Evolutionary conservation across 2,113 vertebrate species (phyloP).

Genomic region (Alethe diademata): DNA sequence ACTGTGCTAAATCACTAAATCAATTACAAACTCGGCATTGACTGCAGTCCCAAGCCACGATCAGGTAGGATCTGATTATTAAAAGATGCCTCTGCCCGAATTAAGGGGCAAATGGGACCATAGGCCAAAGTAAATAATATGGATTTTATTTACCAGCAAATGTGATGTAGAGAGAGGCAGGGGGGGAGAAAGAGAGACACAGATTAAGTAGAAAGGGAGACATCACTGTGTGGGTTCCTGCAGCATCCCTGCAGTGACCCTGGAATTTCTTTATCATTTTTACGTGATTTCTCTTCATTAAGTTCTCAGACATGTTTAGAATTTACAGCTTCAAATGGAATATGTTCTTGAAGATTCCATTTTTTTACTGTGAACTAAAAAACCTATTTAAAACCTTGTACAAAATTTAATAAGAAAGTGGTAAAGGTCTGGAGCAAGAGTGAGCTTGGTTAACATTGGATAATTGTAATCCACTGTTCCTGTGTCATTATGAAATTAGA

Average conservation of each 20-base stretch:
- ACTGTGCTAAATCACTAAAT: not conserved
- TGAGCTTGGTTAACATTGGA: not conserved
- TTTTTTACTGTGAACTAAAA: not conserved
- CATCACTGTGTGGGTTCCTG: not conserved
- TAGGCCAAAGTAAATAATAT: not conserved
- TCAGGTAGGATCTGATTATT: not conserved
- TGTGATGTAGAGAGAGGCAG: not conserved
- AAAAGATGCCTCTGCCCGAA: not conserved
- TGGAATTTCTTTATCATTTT: not conserved
- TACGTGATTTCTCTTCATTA: not conserved
- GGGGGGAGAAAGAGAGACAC: not conserved
- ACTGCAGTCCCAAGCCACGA: not conserved
- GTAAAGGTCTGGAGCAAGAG: not conserved
- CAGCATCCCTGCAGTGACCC: not conserved
- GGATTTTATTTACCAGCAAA: not conserved
- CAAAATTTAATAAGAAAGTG: not conserved
- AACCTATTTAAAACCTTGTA: not conserved
- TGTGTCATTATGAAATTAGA: not conserved
- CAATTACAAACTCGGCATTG: not conserved
- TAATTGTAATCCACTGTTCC: not conserved
- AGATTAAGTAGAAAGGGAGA: not conserved
- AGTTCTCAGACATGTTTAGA: not conserved
- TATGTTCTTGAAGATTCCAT: not conserved
- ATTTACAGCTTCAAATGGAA: not conserved
- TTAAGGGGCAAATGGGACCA: not conserved